phyloP scores from a whole-genome alignment of 1,140 invertebrate genomes.

The Drosophila varians region DNA sequence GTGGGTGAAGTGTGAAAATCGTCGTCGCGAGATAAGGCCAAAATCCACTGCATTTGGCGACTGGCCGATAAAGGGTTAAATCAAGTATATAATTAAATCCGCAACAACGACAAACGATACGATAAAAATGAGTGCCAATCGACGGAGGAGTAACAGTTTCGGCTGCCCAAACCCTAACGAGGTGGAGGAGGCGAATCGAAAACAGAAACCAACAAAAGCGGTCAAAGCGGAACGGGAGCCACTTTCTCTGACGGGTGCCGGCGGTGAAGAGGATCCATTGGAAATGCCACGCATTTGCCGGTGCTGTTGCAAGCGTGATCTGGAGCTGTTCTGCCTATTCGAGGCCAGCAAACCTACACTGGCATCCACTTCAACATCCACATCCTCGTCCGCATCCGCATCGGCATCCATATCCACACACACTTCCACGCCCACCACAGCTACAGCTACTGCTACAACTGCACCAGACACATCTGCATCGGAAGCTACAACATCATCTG shows the following conservation, averaged over 20 bases:
- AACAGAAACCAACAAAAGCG: slow-evolving; percentile 13
- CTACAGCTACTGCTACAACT: slow-evolving; percentile 19
- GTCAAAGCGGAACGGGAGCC: slow-evolving; percentile 9
- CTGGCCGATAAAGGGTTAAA: slow-evolving; percentile 12
- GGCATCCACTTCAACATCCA: slow-evolving; percentile 5
- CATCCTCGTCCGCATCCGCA: too few relatives aligned
- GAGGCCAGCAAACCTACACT: slow-evolving; percentile 35
- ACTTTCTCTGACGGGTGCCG: slow-evolving; percentile 39
- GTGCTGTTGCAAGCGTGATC: slow-evolving; percentile 61
- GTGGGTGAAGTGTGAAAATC: slow-evolving; percentile 51
- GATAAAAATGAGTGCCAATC: slow-evolving; percentile 63
- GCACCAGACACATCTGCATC: slow-evolving; percentile 18
- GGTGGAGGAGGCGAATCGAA: slow-evolving; percentile 22
- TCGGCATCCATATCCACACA: slow-evolving; percentile 15
- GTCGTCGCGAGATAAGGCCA: slow-evolving; percentile 4
- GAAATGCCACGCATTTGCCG: slow-evolving; percentile 64
- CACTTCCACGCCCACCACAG: slow-evolving; percentile 1
- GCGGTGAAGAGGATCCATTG: slow-evolving; percentile 12
- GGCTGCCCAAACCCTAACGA: slow-evolving; percentile 1
- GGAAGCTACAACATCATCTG: slow-evolving; percentile 9
- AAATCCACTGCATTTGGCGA: slow-evolving; percentile 13
- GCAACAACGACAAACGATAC: slow-evolving; percentile 15
- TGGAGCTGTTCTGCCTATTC: slow-evolving; percentile 61
- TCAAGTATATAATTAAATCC: slow-evolving; percentile 30
- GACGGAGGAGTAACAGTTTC: slow-evolving; percentile 29